Evolutionary conservation across 2,797 vertebrate species (phyloP), one percentile per base, ranked within the genome.

Genomic region (Cossypha dichroa): DNA sequence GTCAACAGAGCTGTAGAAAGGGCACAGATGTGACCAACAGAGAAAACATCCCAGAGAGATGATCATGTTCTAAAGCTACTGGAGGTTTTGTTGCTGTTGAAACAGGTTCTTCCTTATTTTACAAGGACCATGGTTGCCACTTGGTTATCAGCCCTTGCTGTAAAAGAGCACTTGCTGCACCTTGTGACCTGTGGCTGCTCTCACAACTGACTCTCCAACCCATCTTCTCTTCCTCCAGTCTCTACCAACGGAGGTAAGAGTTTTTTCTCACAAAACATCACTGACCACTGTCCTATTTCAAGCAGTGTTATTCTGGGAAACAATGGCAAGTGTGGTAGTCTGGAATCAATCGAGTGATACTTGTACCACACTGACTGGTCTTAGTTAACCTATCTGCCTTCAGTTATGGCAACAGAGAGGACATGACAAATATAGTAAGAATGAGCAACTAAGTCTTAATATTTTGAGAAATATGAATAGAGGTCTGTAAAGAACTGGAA

Each of bases 61-160:
- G 15, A 28, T 26, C 28, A 54, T 0, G 1, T 70, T 69, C 79
- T 54, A 66, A 87, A 91, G 67, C 43, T 62, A 28, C n/a, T 72
- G 31, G 59, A 74, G 17, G 26, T 80, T 76, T 67, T 84, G 52
- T 15, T 68, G 60, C 45, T 76, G 31, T 68, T 69, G 23, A 66
- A 81, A 75, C 2, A 55, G 40, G 28, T 29, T 96, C 23, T 62
- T 51, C 40, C 28, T 62, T 70, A 51, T 67, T 92, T 94, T 45
- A 83, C 49, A 75, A 67, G 28, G 28, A n/a, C 17, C 6, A 34
- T 0, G 2, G 31, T 6, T 62, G 55, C 46, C 49, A 54, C 31
- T 56, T 1, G 1, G 18, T 62, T 67, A 60, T 40, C 12, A 31
- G 2, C 15, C 29, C 63, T 33, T 0, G 0, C 22, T 54, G 41